A percentile compares a stretch with the other conserved stretches of the same genome.
phyloP scores from a whole-genome alignment of 2,888 invertebrate genomes.

The Stegana nigrithorax region DNA sequence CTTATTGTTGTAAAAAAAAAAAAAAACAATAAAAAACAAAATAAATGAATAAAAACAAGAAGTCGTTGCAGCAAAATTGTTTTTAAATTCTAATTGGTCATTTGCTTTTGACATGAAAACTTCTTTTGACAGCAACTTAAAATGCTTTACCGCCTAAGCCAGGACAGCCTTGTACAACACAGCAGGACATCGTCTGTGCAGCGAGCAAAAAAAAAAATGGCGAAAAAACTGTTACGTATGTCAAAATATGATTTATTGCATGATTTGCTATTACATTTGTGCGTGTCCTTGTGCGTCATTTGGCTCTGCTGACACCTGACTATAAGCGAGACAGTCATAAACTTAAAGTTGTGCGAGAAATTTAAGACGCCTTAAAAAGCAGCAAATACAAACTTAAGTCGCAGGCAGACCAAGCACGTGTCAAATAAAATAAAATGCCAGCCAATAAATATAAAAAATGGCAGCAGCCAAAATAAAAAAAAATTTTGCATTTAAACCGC shows the following conservation, averaged over 20 bases:
- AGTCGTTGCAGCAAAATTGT: too few species aligned
- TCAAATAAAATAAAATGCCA: neutral
- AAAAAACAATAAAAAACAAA: slow-evolving; percentile 27
- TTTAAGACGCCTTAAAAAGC: too few species aligned
- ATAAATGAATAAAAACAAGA: too few species aligned
- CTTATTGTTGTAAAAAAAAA: slow-evolving; percentile 33
- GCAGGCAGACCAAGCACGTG: too few species aligned
- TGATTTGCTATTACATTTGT: too few species aligned
- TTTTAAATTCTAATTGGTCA: slow-evolving; percentile 29
- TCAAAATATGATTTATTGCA: neutral
- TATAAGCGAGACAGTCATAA: too few species aligned
- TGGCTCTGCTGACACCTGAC: too few species aligned
- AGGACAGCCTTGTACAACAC: neutral
- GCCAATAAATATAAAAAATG: neutral
- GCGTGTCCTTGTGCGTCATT: too few species aligned
- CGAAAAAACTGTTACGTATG: neutral
- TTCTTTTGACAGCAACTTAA: slow-evolving; percentile 2
- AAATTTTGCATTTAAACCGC: neutral
- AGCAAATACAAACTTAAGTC: too few species aligned
- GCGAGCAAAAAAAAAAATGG: neutral
- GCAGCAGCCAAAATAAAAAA: slow-evolving; percentile 3
- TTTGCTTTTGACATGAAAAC: slow-evolving; percentile 30
- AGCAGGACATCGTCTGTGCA: neutral
- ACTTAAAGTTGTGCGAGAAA: too few species aligned
- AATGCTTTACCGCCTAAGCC: neutral